Evolutionary conservation across 1,140 invertebrate genomes (phyloP), one percentile per base, ranked within the genome.

Genomic region (Pomphorhynchus laevis): DNA sequence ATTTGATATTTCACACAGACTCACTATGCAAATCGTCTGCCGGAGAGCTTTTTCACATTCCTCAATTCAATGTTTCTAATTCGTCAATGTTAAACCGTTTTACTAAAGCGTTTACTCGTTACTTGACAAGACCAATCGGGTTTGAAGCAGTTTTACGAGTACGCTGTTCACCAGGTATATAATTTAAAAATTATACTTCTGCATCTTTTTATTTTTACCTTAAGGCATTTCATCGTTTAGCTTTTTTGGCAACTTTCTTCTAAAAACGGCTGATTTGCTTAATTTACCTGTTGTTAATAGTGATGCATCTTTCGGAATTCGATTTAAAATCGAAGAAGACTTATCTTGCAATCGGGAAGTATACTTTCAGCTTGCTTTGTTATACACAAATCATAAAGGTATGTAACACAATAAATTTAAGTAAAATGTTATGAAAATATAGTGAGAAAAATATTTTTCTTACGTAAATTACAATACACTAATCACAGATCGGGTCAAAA

Each of bases 241-340:
- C 46, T 98, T 95, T 65, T 82, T 95, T 62, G 89, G 89, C 8
- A 93, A 93, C 56, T 91, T 91, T 64, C 98, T 95, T 60, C 84
- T 98, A 25, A 65, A 89, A 16, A 91, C 84, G 0, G 89, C 82
- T 4, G 86, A 98, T 61, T 61, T 98, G 14, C 58, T 98, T 16
- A 80, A 76, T 24, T 58, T 98, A 44, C 80, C 89, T 20, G 95
- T 93, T 61, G 71, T 91, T 32, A 95, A 86, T 60, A 86, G 86
- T 0, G 89, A 98, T 59, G 70, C 79, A 22, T 82, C 79, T 16
- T 91, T 86, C 58, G 84, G 74, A 16, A 89, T 95, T 71, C 86
- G 95, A 63, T 67, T 91, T 29, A 67, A 74, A 3, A 74, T 89
- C 22, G 82, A 93, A 45, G 84, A 95, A 53, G 71, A 34, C 58